Base-by-base conservation (phyloP, 2,113 vertebrate species). In the Xenus cinereus region DNA sequence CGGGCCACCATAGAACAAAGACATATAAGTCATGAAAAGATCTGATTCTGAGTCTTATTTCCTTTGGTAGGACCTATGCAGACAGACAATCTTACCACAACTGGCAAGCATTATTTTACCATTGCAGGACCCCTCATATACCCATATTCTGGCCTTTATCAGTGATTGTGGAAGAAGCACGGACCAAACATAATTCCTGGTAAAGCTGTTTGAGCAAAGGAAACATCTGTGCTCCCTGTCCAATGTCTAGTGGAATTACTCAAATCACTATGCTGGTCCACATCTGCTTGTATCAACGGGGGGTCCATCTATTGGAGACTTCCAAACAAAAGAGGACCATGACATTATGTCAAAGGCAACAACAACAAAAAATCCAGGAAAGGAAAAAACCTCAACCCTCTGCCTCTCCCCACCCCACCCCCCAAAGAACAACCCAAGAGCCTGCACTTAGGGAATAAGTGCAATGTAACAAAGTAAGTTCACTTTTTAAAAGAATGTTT, bases 381-480 rank as follows among this genome's bases (percentile, higher is more conserved):
- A 81, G 35, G 19, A 10, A 66, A 46, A 48, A 66, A 33, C 2
- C 32, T 8, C 11, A 63, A 24, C 2, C 22, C 16, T 6, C 9
- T 8, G 1, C 2, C 3, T 11, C 20, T 23, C 2, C 3, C 9
- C 19, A 21, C 46, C 23, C 27, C 26, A 28, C n/a, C 21, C 41
- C 9, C 16, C 30, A 24, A 60, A 30, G n/a, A 74, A 15, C 12
- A 67, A 33, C 16, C 39, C 23, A 43, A 48, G 12, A 88, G 33
- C 20, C 56, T 43, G 30, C 21, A 6, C 8, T 90, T 57, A 39
- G 35, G 22, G 32, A 59, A 24, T 57, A 73, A 86, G 4, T 32
- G 43, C 48, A 63, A 37, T 60, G 11, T 13, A 76, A 90, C 62
- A 59, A 41, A 21, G 3, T 28, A 59, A 50, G 2, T 45, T 78